phyloP scores from a whole-genome alignment of 2,888 invertebrate species.

The Drosophila longiperda region DNA sequence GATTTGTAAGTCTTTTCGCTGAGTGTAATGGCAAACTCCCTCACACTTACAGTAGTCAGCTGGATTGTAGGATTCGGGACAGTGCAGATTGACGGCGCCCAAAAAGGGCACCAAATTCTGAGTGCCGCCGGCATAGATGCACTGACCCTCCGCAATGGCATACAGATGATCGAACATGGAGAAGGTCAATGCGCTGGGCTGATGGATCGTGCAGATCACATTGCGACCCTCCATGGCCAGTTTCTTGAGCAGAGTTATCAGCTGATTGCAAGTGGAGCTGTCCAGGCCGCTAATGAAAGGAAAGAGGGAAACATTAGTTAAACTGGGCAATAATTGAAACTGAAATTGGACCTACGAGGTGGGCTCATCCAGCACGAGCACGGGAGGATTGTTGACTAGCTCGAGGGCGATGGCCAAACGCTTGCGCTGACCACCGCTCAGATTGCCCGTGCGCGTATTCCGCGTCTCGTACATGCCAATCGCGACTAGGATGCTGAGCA shows the following conservation, averaged over 20 bases:
- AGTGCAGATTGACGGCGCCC: constrained; percentile 88
- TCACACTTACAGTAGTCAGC: constrained; percentile 92
- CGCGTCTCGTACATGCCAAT: constrained; percentile 89
- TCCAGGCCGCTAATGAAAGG: constrained; percentile 89
- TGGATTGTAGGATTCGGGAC: constrained; percentile 96
- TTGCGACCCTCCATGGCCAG: constrained; percentile 94
- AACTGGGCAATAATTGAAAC: neutral
- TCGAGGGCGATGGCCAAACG: constrained; percentile 95
- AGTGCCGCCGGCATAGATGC: constrained; percentile 92
- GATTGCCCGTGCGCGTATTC: constrained; percentile 88
- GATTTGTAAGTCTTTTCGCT: neutral
- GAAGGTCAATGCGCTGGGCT: constrained; percentile 94
- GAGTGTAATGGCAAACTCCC: neutral
- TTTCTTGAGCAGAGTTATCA: constrained; percentile 91
- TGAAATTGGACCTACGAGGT: constrained; percentile 89
- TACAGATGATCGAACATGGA: constrained; percentile 96
- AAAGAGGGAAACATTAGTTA: neutral
- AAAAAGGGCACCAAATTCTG: constrained; percentile 91
- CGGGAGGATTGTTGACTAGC: constrained; percentile 95
- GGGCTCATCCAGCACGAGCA: constrained; percentile 97
- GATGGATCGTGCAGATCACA: constrained; percentile 95
- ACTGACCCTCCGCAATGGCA: constrained; percentile 91
- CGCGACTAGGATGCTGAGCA: constrained; percentile 91
- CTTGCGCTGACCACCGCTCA: constrained; percentile 96
- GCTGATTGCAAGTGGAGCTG: constrained; percentile 93